phyloP scores from a whole-genome alignment of 1,140 invertebrate species.

The Drosophila gunungcola region DNA sequence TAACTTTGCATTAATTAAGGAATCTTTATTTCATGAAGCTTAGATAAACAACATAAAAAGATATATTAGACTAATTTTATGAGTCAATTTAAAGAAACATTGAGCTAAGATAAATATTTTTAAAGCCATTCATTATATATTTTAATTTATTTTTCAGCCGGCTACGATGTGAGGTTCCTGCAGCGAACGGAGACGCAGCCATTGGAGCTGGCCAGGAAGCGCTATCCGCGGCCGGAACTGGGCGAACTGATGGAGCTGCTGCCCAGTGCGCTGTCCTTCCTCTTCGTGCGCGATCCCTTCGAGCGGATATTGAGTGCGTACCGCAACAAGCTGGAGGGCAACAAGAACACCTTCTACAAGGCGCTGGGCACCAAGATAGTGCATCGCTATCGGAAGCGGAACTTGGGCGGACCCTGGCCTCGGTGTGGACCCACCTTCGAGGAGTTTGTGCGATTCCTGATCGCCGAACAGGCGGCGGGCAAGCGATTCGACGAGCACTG shows the following conservation, averaged over 20 bases:
- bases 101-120: no score
- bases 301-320: conserved; percentile 95
- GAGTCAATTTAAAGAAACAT: no score
- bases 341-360: conserved; percentile 89
- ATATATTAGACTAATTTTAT: no score
- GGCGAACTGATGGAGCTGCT: conserved; percentile 86
- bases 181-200: conserved; percentile 86
- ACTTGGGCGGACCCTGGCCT: conserved; percentile 33
- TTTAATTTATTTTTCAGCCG: conserved; percentile 77
- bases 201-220: conserved; percentile 87
- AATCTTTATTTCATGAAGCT: no score
- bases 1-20: no score
- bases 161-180: conserved; percentile 87
- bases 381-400: conserved; percentile 84
- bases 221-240: conserved; percentile 87
- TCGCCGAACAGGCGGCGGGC: conserved; percentile 85
- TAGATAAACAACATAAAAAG: no score
- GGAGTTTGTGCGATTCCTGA: conserved; percentile 89
- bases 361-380: conserved; percentile 89
- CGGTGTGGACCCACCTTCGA: conserved; percentile 87
- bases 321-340: conserved; percentile 94
- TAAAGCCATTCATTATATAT: no score
- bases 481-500: conserved; percentile 89
- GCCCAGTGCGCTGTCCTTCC: conserved; percentile 88
- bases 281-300: conserved; percentile 96